Evolutionary conservation across 2,888 invertebrate genomes (phyloP).

Genomic region (Harpalus rufipes): DNA sequence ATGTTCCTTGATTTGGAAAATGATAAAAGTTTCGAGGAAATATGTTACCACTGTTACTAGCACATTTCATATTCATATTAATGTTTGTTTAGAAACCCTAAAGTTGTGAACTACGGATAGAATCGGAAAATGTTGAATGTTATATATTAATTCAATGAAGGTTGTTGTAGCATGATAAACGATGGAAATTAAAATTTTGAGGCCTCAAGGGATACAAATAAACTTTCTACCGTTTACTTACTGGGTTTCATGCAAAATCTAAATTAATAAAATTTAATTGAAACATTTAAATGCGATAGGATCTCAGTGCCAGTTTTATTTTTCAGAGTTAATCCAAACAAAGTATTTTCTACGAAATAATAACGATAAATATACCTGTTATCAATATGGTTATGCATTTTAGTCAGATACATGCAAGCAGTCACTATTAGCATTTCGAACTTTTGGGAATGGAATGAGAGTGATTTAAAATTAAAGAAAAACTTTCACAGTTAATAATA

Average conservation of each 20-base stretch:
- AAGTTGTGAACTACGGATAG: neutral
- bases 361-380: no score
- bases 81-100: slow-evolving; percentile 25
- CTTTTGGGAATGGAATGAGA: no score
- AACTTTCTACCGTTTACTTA: slow-evolving; percentile 4
- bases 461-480: no score
- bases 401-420: no score
- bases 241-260: neutral
- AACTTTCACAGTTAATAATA: no score
- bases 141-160: slow-evolving; percentile 22
- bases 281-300: no score
- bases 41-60: slow-evolving; percentile 16
- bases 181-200: slow-evolving; percentile 25
- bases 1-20: neutral
- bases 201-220: slow-evolving; percentile 3
- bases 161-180: slow-evolving; percentile 9
- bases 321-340: no score
- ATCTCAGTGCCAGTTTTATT: no score
- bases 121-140: slow-evolving; percentile 21
- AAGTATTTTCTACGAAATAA: no score
- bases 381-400: no score
- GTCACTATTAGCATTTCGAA: no score
- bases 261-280: neutral
- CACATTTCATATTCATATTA: slow-evolving; percentile 24
- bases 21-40: slow-evolving; percentile 19